Evolutionary conservation across 37 sponge, comb jelly and placozoan genomes (phyloP), one percentile per base, ranked within the genome.

Genomic region (Eunapius fragilis): DNA sequence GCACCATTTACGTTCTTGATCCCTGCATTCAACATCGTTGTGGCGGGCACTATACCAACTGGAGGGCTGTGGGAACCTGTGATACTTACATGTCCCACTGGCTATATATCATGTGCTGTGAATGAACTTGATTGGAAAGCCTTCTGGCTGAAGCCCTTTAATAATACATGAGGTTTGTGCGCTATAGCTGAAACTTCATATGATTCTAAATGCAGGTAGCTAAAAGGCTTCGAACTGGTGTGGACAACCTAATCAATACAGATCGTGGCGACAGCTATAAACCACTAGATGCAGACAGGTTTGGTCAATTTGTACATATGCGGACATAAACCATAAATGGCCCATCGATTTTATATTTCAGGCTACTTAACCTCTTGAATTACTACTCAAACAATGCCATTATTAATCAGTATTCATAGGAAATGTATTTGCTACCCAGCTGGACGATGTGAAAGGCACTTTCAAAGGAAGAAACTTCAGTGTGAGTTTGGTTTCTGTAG

Each of bases 401-500:
- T 2, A 58, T 58, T 58, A 58, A 58, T 58, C 14, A 58, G 58
- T 19, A 19, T 58, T 19, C 14, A 17, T 11, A 17, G 58, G 58
- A 19, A 17, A 67, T 23, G 78, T 37, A 2, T 89, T 69, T 84
- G 89, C 85, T 27, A 25, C 82, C 30, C 84, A 84, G 49, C n/a
- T 89, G 50, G 69, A 89, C 24, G 79, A 89, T 34, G 38, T 83
- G 22, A 45, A 36, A 24, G 71, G 50, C 13, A 37, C 31, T 1
- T 83, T 74, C 33, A 25, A 25, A 37, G 84, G 72, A 17, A 73
- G 73, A 27, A 79, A 31, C 27, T 84, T 84, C 37, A 79, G 41
- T 72, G 79, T 79, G 48, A 58, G 84, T 67, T 68, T 87, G 31
- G 87, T 80, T 17, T 80, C 87, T 49, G 87, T 87, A 2, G 70